Evolutionary conservation across 2,113 vertebrate species (phyloP), one percentile per base, ranked within the genome.

Genomic region (Phaetusa simplex): DNA sequence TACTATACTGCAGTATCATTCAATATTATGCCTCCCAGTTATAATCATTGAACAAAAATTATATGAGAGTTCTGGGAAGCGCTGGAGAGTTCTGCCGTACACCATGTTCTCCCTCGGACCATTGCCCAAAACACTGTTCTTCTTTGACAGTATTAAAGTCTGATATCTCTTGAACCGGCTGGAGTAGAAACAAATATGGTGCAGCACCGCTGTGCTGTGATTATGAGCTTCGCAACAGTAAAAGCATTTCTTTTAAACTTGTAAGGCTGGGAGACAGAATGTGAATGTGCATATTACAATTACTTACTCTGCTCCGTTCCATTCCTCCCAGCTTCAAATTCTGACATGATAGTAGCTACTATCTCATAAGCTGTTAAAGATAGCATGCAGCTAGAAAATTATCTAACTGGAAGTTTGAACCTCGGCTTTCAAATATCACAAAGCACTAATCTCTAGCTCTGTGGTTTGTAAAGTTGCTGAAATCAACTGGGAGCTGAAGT

Each of bases 281-380:
- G 8, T 24, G 73, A 85, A 69, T 42, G 11, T n/a, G n/a, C 1
- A 9, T 32, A 69, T 76, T 71, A 12, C 23, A 86, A 64, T 90
- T 78, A 83, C 32, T 88, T 78, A 71, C 80, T 78, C 78, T 69
- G 30, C 30, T 86, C 59, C 59, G 23, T 69, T 52, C 55, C 50
- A 5, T 43, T 86, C 64, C 42, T 70, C 55, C 11, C n/a, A 91
- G 83, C 49, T 71, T 95, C 45, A 69, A 32, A 87, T 72, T 65
- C 84, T 65, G 69, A 90, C 80, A 82, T 53, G 72, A 93, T 50
- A 82, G 65, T 69, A 66, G 65, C 73, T 95, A 22, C 69, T 91
- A 53, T 91, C 92, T 92, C 80, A 45, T 49, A 83, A 82, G 65
- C 55, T 52, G 76, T 83, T 93, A 84, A 61, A 96, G 88, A 84